phyloP scores from a whole-genome alignment of 1,140 invertebrate species.

The Acyrthosiphon pisum region DNA sequence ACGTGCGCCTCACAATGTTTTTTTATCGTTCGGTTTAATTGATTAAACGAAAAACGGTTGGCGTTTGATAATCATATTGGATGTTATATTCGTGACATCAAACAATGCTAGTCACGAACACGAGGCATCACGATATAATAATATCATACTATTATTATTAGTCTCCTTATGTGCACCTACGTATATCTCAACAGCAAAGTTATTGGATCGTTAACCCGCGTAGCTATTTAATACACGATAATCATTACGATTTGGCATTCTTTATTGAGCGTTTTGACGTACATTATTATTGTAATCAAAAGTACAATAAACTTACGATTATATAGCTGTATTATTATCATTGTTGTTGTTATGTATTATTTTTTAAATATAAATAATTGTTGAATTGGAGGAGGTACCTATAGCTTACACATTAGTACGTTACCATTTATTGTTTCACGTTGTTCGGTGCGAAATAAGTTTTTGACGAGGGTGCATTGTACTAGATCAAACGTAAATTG shows the following conservation, averaged over 20 bases:
- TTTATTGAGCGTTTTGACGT: not conserved
- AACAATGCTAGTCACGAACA: not conserved
- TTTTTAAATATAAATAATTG: not conserved
- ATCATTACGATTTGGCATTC: not conserved
- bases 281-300: not conserved
- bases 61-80: not conserved
- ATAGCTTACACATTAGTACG: not conserved
- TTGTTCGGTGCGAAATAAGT: not conserved
- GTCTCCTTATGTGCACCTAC: not conserved
- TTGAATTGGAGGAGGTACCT: not conserved
- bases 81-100: not conserved
- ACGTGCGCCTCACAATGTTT: not conserved
- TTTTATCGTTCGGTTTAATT: not conserved
- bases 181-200: not conserved
- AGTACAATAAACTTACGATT: not conserved
- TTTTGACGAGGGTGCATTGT: not conserved
- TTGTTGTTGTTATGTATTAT: not conserved
- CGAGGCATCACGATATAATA: not conserved
- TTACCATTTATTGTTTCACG: not conserved
- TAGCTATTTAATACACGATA: not conserved
- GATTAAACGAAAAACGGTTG: not conserved
- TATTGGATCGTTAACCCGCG: not conserved
- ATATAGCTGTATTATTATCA: not conserved
- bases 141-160: not conserved
- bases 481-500: not conserved